phyloP scores from a whole-genome alignment of 2,888 invertebrate species.

The Podabrus alpinus region DNA sequence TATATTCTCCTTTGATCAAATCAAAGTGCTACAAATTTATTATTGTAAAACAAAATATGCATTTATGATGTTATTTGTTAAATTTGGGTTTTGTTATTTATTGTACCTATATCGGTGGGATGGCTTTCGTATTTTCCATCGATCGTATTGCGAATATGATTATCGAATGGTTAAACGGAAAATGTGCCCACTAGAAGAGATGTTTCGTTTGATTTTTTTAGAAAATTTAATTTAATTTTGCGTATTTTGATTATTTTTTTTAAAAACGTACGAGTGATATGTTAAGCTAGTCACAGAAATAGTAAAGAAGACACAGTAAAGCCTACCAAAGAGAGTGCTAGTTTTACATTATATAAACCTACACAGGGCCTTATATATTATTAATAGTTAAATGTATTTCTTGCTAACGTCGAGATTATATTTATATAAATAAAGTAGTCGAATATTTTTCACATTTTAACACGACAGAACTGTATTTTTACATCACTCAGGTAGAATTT shows the following conservation, averaged over 20 bases:
- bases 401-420: slow-evolving; percentile 25
- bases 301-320: slow-evolving; percentile 29
- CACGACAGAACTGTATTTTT: slow-evolving; percentile 39
- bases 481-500: slow-evolving; percentile 43
- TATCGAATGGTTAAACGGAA: background rate
- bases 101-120: background rate
- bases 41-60: background rate
- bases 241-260: slow-evolving; percentile 4
- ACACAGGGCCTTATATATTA: slow-evolving; percentile 29
- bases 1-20: background rate
- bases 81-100: background rate
- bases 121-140: background rate
- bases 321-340: slow-evolving; percentile 40
- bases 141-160: background rate
- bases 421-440: background rate
- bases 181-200: background rate
- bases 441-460: slow-evolving; percentile 27
- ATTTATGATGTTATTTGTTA: background rate
- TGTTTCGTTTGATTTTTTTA: background rate
- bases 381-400: slow-evolving; percentile 16
- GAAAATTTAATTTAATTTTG: slow-evolving; percentile 1
- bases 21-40: background rate
- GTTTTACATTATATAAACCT: slow-evolving; percentile 30
- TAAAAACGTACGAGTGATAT: slow-evolving; percentile 39
- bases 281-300: slow-evolving; percentile 42